These are phyloP conservation scores for Hapalemur alaotrensis DNA, from an alignment of 2,797 vertebrate species.

Conservation along the genomic window DNA sequence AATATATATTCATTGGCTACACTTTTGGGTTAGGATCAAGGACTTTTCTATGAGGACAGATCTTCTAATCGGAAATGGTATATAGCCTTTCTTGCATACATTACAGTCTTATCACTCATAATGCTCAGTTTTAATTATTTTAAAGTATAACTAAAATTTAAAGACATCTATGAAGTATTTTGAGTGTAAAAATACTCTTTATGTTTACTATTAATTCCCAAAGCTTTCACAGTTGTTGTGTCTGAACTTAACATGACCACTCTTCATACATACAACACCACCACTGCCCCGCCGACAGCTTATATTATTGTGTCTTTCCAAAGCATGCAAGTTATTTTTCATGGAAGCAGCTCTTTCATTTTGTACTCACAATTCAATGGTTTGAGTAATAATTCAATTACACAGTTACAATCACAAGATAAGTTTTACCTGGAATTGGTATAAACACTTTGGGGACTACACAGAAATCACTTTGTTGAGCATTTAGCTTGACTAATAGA, in stretches of 20 bases:
- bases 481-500: neutral
- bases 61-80: neutral
- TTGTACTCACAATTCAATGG: neutral
- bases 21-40: neutral
- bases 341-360: neutral
- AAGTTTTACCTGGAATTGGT: neutral
- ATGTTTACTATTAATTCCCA: neutral
- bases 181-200: neutral
- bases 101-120: neutral
- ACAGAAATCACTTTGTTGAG: neutral
- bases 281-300: rapidly evolving
- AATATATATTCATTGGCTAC: neutral
- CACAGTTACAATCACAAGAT: neutral
- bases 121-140: neutral
- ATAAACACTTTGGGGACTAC: neutral
- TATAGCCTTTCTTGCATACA: neutral
- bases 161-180: neutral
- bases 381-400: neutral
- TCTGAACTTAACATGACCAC: neutral
- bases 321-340: neutral
- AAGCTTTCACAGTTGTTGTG: neutral
- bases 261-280: neutral
- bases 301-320: neutral
- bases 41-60: neutral
- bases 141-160: neutral